Conservation (phyloP, 2,888 invertebrate genomes). For the Andrena camellia region DNA sequence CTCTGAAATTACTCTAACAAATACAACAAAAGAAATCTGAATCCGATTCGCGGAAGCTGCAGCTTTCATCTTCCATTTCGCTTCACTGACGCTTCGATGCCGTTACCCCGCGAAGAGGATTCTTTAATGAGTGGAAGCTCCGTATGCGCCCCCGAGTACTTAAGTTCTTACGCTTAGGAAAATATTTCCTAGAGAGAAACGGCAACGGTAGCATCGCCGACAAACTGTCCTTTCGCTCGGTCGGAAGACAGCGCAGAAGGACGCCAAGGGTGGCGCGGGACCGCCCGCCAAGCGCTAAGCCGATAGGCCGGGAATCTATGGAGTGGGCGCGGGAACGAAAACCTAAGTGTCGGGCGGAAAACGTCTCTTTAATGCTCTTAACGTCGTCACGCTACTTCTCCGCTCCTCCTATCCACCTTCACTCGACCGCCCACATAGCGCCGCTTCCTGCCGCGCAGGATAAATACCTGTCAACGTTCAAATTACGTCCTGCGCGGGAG, state of each 20-base stretch:
- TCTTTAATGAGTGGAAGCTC: constrained; percentile 55
- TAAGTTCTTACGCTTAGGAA: constrained; percentile 78
- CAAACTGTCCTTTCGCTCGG: constrained; percentile 42
- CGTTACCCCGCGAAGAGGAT: constrained; percentile 35
- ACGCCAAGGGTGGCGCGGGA: constrained; percentile 71
- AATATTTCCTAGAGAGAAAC: constrained; percentile 76
- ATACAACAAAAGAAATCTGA: background rate
- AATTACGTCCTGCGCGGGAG: constrained; percentile 74
- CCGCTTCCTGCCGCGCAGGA: constrained; percentile 78
- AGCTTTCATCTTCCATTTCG: background rate
- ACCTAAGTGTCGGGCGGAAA: constrained; percentile 82
- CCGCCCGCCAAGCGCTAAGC: constrained; percentile 83
- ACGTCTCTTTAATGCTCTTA: constrained; percentile 85
- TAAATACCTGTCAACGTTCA: constrained; percentile 82
- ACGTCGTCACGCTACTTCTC: constrained; percentile 77
- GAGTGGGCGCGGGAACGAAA: constrained; percentile 78
- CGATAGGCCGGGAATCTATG: constrained; percentile 83
- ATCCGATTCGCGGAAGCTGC: background rate
- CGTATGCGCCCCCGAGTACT: constrained; percentile 59
- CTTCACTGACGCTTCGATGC: background rate
- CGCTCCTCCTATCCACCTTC: constrained; percentile 56
- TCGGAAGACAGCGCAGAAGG: constrained; percentile 58
- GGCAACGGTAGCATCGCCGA: constrained; percentile 34
- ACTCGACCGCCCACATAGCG: constrained; percentile 55
- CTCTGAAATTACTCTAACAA: background rate